Evolutionary conservation across 2,797 vertebrate species (phyloP), one percentile per base, ranked within the genome.

Genomic region (Halcyon leucocephala): DNA sequence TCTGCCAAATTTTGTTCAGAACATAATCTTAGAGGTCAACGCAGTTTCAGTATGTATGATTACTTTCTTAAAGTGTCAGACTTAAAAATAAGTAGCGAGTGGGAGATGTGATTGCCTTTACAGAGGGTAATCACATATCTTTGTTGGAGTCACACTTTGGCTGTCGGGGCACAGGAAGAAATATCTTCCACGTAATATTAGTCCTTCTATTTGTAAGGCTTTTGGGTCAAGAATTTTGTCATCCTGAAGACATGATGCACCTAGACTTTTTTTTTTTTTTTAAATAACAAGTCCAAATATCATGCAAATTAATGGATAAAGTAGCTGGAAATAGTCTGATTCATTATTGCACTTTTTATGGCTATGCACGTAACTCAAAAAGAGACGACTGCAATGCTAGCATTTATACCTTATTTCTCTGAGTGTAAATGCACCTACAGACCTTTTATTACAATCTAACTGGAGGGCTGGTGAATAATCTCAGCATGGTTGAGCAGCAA

Each of bases 401-500:
- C 88, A 86, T 91, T 93, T 95, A 76, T 83, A 78, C 77, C 51
- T 96, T 95, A 94, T 97, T 90, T 96, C 82, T 97, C 46, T 51
- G 91, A 97, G 95, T 93, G 78, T 83, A 96, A 96, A 94, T 94
- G 86, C 57, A 95, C 85, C 92, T 92, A 84, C 76, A 94, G 93
- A 96, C 90, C 86, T 97, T 97, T 97, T 97, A 98, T 97, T 97
- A 91, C 96, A 96, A 89, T 95, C 87, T 98, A 95, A 97, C 97
- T 97, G 94, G 95, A 98, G 94, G 96, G 95, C 85, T 64, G 86
- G 91, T 93, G 96, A 96, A 96, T 97, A 97, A 97, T 96, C 95
- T 97, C 97, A 97, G 96, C 95, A 95, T 97, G 97, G 95, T 93
- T 98, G 97, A 98, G 86, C 97, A 97, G 95, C 97, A 98, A 98